A percentile compares a stretch with the other conserved stretches of the same genome.
Conservation (phyloP, 2,113 vertebrate species). For the Chaetodon auriga region DNA sequence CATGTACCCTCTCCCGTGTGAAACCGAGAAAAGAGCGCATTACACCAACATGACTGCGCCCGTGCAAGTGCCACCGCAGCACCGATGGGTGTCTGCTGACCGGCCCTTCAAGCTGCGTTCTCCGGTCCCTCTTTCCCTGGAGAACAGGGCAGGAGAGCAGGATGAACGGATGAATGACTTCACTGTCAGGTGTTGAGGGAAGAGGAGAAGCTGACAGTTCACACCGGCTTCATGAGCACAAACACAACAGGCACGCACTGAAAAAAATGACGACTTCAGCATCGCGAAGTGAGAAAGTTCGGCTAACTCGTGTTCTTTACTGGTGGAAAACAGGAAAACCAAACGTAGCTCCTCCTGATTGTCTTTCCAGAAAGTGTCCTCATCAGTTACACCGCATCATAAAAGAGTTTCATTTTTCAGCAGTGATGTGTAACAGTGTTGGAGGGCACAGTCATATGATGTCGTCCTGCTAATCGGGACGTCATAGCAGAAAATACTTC, state of each 20-base stretch:
- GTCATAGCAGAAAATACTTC: no score
- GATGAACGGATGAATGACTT: conserved; percentile 22
- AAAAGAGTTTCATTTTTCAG: no score
- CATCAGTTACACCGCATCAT: no score
- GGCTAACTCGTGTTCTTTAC: no score
- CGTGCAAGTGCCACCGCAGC: conserved; percentile 7
- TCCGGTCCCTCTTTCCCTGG: not conserved
- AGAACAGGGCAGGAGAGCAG: conserved; percentile 7
- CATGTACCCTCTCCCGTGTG: conserved; percentile 29
- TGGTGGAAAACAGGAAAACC: no score
- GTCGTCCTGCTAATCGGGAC: no score
- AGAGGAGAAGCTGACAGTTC: not conserved
- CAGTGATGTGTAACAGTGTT: no score
- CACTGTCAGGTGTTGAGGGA: conserved; percentile 17
- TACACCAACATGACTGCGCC: not conserved
- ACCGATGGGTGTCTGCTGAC: conserved; percentile 14
- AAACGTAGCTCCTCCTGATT: no score
- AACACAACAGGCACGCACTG: not conserved
- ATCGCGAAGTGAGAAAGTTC: no score
- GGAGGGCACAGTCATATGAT: no score
- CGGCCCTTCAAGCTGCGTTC: not conserved
- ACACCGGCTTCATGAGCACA: not conserved
- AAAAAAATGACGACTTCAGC: no score
- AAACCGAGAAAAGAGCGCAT: conserved; percentile 12
- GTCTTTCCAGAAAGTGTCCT: no score